Percentiles rank a stretch among this genome's conserved stretches.
Conservation (phyloP, 2,888 invertebrate species). For the Cosmopolites sordidus region DNA sequence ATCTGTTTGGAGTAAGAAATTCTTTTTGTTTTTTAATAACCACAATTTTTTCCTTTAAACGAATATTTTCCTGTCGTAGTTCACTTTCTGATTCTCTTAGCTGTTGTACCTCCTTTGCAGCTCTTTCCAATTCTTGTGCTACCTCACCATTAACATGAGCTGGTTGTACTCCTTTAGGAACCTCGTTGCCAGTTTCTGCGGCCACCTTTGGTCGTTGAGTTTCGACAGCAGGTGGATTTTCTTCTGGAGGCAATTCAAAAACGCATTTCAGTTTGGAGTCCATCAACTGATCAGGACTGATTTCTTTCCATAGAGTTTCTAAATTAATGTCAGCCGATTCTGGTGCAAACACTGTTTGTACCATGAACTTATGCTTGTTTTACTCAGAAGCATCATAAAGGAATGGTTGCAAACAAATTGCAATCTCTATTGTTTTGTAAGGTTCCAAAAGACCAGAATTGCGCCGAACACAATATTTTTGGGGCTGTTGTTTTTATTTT, state of each 20-base stretch:
- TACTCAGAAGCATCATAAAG: constrained; percentile 90
- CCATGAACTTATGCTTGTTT: constrained; percentile 99
- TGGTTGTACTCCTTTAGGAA: constrained; percentile 3
- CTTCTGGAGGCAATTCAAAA: constrained; percentile 70
- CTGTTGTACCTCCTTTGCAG: constrained; percentile 52
- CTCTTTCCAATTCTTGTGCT: constrained; percentile 57
- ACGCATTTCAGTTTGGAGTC: constrained; percentile 96
- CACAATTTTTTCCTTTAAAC: constrained; percentile 71
- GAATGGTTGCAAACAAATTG: constrained; percentile 95
- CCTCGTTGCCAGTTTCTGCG: constrained; percentile 8
- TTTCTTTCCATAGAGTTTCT: constrained; percentile 80
- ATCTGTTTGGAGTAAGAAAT: constrained; percentile 47
- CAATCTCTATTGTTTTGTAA: constrained; percentile 71
- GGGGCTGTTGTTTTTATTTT: constrained; percentile 99
- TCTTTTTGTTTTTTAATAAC: constrained; percentile 55
- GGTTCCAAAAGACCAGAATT: constrained; percentile 88
- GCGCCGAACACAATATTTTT: constrained; percentile 97
- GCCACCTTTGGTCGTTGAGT: constrained; percentile 8
- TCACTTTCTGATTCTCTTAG: constrained; percentile 74
- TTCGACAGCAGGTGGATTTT: constrained; percentile 8
- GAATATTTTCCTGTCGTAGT: constrained; percentile 80
- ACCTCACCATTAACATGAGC: constrained; percentile 2
- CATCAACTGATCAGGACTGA: constrained; percentile 80
- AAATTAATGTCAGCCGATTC: constrained; percentile 58
- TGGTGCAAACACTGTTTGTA: constrained; percentile 89